phyloP scores from a whole-genome alignment of 2,888 invertebrate genomes.

The Chirona hameri region DNA sequence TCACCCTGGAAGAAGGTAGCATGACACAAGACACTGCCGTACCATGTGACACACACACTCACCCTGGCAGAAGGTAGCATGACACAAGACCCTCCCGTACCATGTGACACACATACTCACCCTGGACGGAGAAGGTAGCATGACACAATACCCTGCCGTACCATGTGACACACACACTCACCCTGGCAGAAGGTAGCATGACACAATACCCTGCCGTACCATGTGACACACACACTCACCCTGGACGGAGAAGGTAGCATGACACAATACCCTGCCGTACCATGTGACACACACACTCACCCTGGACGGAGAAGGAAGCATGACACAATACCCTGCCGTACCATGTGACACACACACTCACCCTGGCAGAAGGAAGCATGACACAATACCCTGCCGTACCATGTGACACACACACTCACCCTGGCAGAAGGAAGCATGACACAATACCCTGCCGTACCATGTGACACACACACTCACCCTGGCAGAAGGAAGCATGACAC shows the following conservation, averaged over 20 bases:
- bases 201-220: not conserved
- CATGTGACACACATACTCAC: not conserved
- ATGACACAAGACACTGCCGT: not conserved
- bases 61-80: not conserved
- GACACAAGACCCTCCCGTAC: not conserved
- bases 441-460: not conserved
- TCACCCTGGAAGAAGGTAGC: not conserved
- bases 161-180: not conserved
- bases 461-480: not conserved
- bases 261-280: not conserved
- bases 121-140: not conserved
- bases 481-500: not conserved
- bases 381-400: not conserved
- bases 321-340: not conserved
- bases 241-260: not conserved
- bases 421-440: not conserved
- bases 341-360: not conserved
- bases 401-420: not conserved
- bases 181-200: not conserved
- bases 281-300: not conserved
- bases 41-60: not conserved
- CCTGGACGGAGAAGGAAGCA: not conserved
- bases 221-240: not conserved
- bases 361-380: not conserved
- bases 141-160: not conserved